Conservation (phyloP, 2,888 invertebrate genomes). For the Cryptocheilus praepositus region DNA sequence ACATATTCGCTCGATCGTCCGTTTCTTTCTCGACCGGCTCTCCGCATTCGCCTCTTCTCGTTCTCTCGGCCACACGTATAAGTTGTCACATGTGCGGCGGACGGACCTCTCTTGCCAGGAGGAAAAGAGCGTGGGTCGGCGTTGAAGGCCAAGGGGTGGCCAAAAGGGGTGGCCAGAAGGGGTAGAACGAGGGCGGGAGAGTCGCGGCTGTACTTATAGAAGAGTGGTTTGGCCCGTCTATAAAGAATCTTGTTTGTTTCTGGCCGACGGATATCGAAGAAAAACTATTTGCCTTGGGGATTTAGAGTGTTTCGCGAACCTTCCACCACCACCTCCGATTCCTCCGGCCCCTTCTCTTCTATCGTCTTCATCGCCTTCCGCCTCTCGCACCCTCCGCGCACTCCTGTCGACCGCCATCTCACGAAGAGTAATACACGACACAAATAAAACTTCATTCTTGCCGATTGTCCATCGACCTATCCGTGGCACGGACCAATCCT, state of each 20-base stretch:
- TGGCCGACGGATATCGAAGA: conserved; percentile 67
- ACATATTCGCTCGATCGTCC: neutral
- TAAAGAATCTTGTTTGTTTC: conserved; percentile 73
- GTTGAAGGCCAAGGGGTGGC: conserved; percentile 3
- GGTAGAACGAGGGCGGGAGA: conserved; percentile 14
- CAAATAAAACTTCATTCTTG: conserved; percentile 64
- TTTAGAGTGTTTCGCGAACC: conserved; percentile 64
- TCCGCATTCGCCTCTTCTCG: conserved; percentile 4
- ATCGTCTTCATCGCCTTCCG: conserved; percentile 27
- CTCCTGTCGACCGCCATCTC: conserved; percentile 10
- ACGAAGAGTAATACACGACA: conserved; percentile 51
- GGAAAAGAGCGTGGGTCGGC: conserved; percentile 7
- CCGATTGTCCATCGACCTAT: conserved; percentile 56
- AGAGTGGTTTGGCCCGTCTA: conserved; percentile 69
- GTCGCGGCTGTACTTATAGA: conserved; percentile 60
- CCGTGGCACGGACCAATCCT: conserved; percentile 49
- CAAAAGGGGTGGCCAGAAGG: conserved; percentile 8
- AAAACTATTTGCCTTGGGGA: conserved; percentile 69
- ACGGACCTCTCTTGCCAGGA: conserved; percentile 1
- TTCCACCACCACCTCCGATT: conserved; percentile 41
- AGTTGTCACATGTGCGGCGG: neutral
- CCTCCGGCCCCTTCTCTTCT: conserved; percentile 29
- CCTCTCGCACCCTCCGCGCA: conserved; percentile 1
- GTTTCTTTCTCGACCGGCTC: conserved; percentile 3
- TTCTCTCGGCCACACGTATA: neutral